These are phyloP conservation scores for Drosophila rellima DNA, from an alignment of 2,888 invertebrate genomes.

Conservation along the genomic window DNA sequence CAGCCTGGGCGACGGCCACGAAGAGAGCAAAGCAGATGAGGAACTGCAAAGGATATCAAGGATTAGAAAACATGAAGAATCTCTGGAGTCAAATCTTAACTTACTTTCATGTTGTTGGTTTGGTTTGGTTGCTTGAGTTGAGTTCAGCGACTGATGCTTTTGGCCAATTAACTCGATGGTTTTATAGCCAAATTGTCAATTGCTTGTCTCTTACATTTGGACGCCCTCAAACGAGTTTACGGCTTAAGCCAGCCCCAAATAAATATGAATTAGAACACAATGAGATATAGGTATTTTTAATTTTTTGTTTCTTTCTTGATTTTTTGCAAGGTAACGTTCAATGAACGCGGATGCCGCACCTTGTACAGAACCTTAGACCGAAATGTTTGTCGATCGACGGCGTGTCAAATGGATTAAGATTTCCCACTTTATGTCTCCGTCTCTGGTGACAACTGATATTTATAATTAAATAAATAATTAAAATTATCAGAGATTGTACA, in stretches of 20 bases:
- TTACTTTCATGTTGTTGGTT: constrained; percentile 68
- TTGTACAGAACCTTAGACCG: constrained; percentile 21
- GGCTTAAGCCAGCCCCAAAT: constrained; percentile 55
- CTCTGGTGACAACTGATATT: constrained; percentile 44
- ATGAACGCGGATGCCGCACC: constrained; percentile 73
- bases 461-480: constrained; percentile 42
- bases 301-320: neutral
- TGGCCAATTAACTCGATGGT: constrained; percentile 45
- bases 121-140: constrained; percentile 41
- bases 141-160: constrained; percentile 66
- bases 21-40: constrained; percentile 81
- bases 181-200: constrained; percentile 34
- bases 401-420: constrained; percentile 77
- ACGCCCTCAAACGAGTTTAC: constrained; percentile 62
- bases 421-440: constrained; percentile 41
- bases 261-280: constrained; percentile 72
- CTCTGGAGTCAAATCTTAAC: constrained; percentile 2
- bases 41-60: constrained; percentile 58
- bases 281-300: constrained; percentile 20
- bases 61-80: constrained; percentile 20
- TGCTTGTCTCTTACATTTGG: constrained; percentile 12
- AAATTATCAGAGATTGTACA: constrained; percentile 13
- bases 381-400: constrained; percentile 62
- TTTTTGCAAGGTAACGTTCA: constrained; percentile 64
- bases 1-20: constrained; percentile 80